A percentile compares a stretch with the other conserved stretches of the same genome.
phyloP scores from a whole-genome alignment of 2,888 invertebrate species.

The Volucella inflata region DNA sequence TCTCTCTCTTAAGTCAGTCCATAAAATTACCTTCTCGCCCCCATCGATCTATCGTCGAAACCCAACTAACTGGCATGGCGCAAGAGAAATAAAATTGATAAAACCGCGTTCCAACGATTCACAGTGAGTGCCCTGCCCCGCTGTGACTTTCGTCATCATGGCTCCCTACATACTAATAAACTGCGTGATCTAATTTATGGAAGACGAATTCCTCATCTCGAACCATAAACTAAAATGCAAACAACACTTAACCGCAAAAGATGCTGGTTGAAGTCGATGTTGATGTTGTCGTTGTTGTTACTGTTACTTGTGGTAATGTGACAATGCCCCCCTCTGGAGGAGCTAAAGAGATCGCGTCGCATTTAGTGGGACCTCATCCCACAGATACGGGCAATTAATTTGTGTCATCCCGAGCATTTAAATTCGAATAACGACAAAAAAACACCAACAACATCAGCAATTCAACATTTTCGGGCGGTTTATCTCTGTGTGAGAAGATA shows the following conservation, averaged over 20 bases:
- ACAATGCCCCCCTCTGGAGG: slow-evolving; percentile 78
- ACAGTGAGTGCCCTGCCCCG: slow-evolving; percentile 5
- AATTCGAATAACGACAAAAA: slow-evolving; percentile 62
- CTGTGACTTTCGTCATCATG: slow-evolving; percentile 37
- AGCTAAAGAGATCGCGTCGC: slow-evolving; percentile 78
- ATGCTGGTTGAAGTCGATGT: slow-evolving; percentile 23
- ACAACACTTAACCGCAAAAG: slow-evolving; percentile 42
- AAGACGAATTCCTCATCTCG: slow-evolving; percentile 22
- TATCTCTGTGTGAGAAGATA: slow-evolving; percentile 45
- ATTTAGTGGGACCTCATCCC: slow-evolving; percentile 69
- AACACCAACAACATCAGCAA: too few relatives aligned
- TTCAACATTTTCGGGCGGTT: slow-evolving; percentile 26
- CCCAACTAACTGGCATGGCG: not conserved
- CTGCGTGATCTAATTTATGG: slow-evolving; percentile 49
- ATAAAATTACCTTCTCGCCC: not conserved
- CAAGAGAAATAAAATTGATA: slow-evolving; percentile 16
- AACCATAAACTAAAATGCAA: slow-evolving; percentile 23
- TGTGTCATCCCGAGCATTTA: slow-evolving; percentile 67
- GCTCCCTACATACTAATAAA: slow-evolving; percentile 1
- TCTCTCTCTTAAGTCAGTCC: not conserved
- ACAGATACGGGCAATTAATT: slow-evolving; percentile 70
- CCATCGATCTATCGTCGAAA: slow-evolving; percentile 18
- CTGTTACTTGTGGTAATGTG: slow-evolving; percentile 56
- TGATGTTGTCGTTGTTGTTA: not conserved
- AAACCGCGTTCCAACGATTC: slow-evolving; percentile 7